Conservation (phyloP, 2,888 invertebrate genomes). For the Amorpha juglandis region DNA sequence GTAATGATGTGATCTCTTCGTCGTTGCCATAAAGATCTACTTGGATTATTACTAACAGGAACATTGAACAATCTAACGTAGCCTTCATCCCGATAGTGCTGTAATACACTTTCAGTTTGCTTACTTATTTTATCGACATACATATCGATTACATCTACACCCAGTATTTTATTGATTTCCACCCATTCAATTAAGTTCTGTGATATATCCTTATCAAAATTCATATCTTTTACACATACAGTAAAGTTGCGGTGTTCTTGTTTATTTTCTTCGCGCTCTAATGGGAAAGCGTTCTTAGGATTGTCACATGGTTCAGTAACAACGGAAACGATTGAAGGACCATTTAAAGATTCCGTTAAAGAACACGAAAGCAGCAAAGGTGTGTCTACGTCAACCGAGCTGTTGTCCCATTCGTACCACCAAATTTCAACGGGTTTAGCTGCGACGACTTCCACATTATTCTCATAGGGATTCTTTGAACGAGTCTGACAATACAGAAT, state of each 20-base stretch:
- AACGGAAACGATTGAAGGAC: conserved; percentile 75
- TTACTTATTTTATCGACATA: conserved; percentile 86
- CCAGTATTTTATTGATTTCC: conserved; percentile 87
- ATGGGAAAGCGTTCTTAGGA: conserved; percentile 67
- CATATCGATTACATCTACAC: conserved; percentile 86
- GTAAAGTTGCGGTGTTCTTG: conserved; percentile 78
- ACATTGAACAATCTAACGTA: conserved; percentile 78
- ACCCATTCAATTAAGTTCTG: conserved; percentile 88
- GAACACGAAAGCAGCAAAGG: conserved; percentile 87
- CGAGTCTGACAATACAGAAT: conserved; percentile 84
- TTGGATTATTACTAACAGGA: conserved; percentile 76
- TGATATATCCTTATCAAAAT: conserved; percentile 86
- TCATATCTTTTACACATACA: conserved; percentile 89
- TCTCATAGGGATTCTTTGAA: conserved; percentile 60
- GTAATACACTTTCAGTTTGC: conserved; percentile 81
- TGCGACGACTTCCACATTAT: conserved; percentile 81
- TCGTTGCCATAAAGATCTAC: conserved; percentile 84
- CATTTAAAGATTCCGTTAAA: conserved; percentile 72
- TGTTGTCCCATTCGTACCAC: conserved; percentile 85
- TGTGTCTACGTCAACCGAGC: conserved; percentile 71
- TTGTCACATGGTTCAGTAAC: conserved; percentile 79
- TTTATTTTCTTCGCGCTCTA: conserved; percentile 51
- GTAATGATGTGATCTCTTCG: conserved; percentile 89
- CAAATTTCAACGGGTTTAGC: conserved; percentile 86
- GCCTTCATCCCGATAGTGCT: conserved; percentile 81